These are phyloP conservation scores for Mechanitis mazaeus DNA, from an alignment of 2,888 invertebrate species.

Conservation along the genomic window DNA sequence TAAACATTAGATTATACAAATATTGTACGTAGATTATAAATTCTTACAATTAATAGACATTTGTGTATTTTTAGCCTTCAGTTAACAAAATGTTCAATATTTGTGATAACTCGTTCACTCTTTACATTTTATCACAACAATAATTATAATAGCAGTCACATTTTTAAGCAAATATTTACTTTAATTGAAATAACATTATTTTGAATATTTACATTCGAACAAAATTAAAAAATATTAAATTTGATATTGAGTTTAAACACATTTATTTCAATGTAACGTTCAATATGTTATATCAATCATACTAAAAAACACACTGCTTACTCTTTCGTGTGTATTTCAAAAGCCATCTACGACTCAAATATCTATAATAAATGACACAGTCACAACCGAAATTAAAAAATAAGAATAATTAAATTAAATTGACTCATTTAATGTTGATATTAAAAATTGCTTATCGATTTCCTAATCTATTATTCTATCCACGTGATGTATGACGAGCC, in stretches of 20 bases:
- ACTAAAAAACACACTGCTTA: no score
- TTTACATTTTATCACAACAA: slow-evolving; percentile 26
- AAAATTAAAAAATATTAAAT: slow-evolving; percentile 1
- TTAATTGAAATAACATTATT: background rate
- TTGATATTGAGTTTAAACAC: background rate
- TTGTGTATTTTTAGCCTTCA: background rate
- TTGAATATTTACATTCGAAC: slow-evolving; percentile 6
- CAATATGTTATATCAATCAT: no score
- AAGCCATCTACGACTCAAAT: no score
- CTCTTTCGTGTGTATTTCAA: no score
- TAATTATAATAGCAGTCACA: slow-evolving; percentile 35
- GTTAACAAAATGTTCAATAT: background rate
- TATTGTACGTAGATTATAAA: no score
- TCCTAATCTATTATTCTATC: slow-evolving; percentile 20
- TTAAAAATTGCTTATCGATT: slow-evolving; percentile 40
- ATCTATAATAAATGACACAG: background rate
- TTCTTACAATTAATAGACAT: slow-evolving; percentile 5
- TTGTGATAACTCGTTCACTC: slow-evolving; percentile 11
- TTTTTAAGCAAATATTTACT: slow-evolving; percentile 34
- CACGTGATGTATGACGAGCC: background rate
- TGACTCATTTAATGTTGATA: slow-evolving; percentile 64
- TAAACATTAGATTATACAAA: no score
- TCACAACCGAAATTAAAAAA: slow-evolving; percentile 13
- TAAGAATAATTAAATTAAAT: slow-evolving; percentile 50
- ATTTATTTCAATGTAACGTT: no score